Conservation (phyloP, 2,888 invertebrate genomes). For the Spodoptera exigua region DNA sequence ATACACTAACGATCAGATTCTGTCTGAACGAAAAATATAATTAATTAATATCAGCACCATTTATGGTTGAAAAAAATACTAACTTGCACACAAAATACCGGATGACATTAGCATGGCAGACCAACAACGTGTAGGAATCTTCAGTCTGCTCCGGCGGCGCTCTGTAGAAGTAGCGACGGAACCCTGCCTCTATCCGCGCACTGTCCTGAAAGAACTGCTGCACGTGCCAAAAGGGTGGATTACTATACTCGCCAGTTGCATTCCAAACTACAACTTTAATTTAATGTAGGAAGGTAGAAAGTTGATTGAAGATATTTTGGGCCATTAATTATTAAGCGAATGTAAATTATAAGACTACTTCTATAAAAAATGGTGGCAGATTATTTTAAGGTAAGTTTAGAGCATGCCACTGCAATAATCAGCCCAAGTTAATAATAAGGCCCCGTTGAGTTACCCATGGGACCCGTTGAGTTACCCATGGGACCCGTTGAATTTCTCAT, state of each 20-base stretch:
- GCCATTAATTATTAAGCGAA: no score
- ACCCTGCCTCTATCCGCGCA: conserved; percentile 98
- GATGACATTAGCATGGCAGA: conserved; percentile 99
- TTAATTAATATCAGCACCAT: no score
- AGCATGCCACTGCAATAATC: no score
- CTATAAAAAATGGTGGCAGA: no score
- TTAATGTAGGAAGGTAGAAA: conserved; percentile 1
- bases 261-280: conserved; percentile 6
- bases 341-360: no score
- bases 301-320: background rate
- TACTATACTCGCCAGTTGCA: conserved; percentile 70
- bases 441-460: background rate
- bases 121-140: conserved; percentile 96
- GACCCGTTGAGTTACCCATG: background rate
- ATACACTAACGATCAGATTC: no score
- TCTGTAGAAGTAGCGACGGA: conserved; percentile 97
- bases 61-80: conserved; percentile 64
- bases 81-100: conserved; percentile 97
- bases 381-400: no score
- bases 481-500: no score
- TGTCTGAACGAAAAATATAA: no score
- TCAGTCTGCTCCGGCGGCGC: conserved; percentile 94
- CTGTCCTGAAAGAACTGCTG: conserved; percentile 98
- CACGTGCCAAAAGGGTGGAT: conserved; percentile 71
- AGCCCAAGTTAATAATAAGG: background rate